Evolutionary conservation across 2,888 invertebrate species (phyloP).

Genomic region (Sesamia inferens): DNA sequence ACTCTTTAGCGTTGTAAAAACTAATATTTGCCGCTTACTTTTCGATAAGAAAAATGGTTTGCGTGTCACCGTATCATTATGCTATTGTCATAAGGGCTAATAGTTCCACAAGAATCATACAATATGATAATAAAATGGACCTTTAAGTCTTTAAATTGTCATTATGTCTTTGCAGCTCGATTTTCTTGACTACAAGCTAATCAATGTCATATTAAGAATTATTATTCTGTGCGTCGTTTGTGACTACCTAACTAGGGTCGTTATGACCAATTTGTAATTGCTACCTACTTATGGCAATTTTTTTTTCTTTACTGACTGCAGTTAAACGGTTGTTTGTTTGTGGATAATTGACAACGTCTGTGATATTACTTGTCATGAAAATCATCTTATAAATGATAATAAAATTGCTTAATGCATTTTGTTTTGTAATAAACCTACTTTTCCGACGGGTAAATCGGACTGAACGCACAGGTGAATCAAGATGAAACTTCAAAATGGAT

Average conservation of each 20-base stretch:
- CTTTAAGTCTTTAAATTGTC: constrained; percentile 90
- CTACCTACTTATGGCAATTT: constrained; percentile 79
- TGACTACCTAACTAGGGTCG: constrained; percentile 84
- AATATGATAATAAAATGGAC: constrained; percentile 89
- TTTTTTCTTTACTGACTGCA: constrained; percentile 72
- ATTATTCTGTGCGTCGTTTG: constrained; percentile 86
- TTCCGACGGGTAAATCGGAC: too few species aligned
- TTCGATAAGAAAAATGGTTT: constrained; percentile 83
- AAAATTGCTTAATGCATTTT: not conserved
- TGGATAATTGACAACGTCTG: constrained; percentile 55
- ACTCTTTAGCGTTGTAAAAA: constrained; percentile 57
- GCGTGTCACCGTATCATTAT: constrained; percentile 86
- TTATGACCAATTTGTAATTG: constrained; percentile 87
- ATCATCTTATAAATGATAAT: constrained; percentile 19
- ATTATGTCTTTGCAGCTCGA: constrained; percentile 80
- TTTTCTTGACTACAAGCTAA: constrained; percentile 83
- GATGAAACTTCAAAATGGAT: too few species aligned
- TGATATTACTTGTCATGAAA: constrained; percentile 29
- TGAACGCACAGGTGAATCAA: too few species aligned
- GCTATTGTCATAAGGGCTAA: constrained; percentile 89
- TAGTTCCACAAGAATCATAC: constrained; percentile 89
- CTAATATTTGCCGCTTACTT: constrained; percentile 65
- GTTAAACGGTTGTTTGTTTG: constrained; percentile 69
- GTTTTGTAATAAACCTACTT: too few species aligned
- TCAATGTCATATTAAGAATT: constrained; percentile 89